Conservation (phyloP, 2,113 vertebrate species). For the Misgurnus anguillicaudatus region DNA sequence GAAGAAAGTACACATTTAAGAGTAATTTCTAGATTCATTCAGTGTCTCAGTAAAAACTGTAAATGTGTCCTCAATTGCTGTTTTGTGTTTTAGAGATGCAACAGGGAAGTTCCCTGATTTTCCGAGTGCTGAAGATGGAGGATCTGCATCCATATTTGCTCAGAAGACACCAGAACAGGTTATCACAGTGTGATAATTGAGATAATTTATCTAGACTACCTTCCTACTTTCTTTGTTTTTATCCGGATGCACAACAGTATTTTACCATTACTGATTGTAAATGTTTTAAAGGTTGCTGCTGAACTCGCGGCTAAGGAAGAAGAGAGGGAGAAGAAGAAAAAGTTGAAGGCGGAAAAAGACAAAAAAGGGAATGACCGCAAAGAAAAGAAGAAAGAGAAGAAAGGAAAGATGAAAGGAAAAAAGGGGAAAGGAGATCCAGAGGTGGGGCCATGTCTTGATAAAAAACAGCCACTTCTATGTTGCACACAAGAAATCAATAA, state of each 20-base stretch:
- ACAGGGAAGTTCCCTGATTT: conserved; percentile 81
- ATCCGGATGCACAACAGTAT: too few relatives aligned
- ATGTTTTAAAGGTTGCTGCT: conserved; percentile 68
- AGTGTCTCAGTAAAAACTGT: neutral
- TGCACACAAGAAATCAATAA: conserved; percentile 29
- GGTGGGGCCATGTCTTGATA: conserved; percentile 41
- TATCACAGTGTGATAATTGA: conserved; percentile 12
- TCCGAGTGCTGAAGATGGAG: conserved; percentile 74
- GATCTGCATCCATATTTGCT: conserved; percentile 76
- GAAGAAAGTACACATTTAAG: neutral
- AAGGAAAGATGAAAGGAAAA: conserved; percentile 59
- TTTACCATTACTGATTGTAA: neutral
- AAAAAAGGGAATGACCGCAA: conserved; percentile 54
- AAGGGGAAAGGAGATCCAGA: conserved; percentile 41
- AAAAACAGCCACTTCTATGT: neutral
- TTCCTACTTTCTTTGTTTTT: too few relatives aligned
- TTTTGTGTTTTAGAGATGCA: conserved; percentile 70
- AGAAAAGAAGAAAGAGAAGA: conserved; percentile 54
- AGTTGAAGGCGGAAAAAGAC: conserved; percentile 59
- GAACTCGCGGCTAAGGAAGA: conserved; percentile 71
- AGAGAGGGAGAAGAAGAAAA: conserved; percentile 67
- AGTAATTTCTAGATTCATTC: neutral
- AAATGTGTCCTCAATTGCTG: neutral
- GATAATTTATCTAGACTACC: neutral
- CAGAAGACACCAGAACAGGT: conserved; percentile 84